Percentiles rank a stretch among this genome's conserved stretches.
These are phyloP conservation scores for Pristionchus arcanus DNA, from an alignment of 2,888 invertebrate genomes.

Conservation along the genomic window DNA sequence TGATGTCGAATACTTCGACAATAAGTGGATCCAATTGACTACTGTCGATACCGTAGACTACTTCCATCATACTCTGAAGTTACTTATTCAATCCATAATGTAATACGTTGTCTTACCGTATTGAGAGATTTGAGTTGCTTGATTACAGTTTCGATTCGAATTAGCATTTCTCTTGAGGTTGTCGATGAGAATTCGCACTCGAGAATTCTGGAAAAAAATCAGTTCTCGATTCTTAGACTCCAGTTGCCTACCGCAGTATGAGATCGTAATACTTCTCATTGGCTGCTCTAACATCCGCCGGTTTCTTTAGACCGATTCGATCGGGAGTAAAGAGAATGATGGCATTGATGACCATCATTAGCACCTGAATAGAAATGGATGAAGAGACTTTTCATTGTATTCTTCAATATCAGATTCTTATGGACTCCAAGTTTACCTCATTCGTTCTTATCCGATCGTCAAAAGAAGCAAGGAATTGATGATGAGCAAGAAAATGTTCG, in stretches of 20 bases:
- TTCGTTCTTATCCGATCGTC: conserved; percentile 52
- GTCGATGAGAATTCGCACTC: conserved; percentile 64
- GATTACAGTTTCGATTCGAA: conserved; percentile 44
- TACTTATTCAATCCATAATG: neutral
- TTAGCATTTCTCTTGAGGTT: conserved; percentile 64
- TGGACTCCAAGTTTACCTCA: neutral
- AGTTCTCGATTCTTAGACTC: neutral
- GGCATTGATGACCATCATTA: conserved; percentile 50
- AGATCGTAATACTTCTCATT: conserved; percentile 83
- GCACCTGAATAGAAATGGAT: neutral
- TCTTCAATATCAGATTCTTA: too few relatives aligned
- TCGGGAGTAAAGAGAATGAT: conserved; percentile 60
- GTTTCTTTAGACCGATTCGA: conserved; percentile 88
- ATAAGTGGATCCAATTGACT: conserved; percentile 73
- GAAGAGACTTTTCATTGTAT: neutral
- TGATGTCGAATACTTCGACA: conserved; percentile 69
- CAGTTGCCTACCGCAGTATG: conserved; percentile 59
- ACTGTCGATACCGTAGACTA: conserved; percentile 71
- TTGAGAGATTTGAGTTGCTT: conserved; percentile 49
- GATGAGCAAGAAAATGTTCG: conserved; percentile 45
- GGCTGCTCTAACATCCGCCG: conserved; percentile 89
- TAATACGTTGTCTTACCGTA: neutral
- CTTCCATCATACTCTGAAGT: conserved; percentile 63
- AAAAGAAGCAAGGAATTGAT: conserved; percentile 44
- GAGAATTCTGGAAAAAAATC: conserved; percentile 63